phyloP scores from a whole-genome alignment of 64 coral and sea anemone genomes.

The Astreopora myriophthalma region DNA sequence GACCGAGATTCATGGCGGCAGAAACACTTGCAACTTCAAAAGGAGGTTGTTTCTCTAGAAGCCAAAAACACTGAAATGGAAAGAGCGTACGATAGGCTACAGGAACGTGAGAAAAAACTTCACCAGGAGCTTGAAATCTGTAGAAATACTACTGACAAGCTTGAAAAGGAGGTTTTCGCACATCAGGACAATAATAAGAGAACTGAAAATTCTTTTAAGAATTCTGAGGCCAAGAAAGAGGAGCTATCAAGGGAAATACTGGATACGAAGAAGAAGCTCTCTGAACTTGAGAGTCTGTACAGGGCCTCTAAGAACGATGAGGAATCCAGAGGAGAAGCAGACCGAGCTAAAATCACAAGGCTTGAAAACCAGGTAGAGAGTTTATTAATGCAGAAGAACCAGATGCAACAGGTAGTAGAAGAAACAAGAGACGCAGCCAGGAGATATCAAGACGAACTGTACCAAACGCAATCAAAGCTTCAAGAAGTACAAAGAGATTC shows the following conservation, averaged over 20 bases:
- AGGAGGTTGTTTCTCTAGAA: constrained; percentile 69
- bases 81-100: constrained; percentile 49
- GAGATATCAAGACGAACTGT: constrained; percentile 55
- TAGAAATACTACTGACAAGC: constrained; percentile 47
- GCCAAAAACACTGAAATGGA: constrained; percentile 74
- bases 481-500: constrained; percentile 58
- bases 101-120: constrained; percentile 73
- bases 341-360: constrained; percentile 77
- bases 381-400: constrained; percentile 62
- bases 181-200: constrained; percentile 58
- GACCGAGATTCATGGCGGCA: constrained; percentile 64
- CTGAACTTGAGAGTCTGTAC: constrained; percentile 70
- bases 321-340: constrained; percentile 47
- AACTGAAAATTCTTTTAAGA: constrained; percentile 55
- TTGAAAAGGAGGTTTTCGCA: constrained; percentile 62
- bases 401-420: constrained; percentile 63
- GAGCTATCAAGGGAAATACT: constrained; percentile 78
- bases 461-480: constrained; percentile 43
- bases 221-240: constrained; percentile 38
- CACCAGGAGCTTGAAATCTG: constrained; percentile 43
- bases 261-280: constrained; percentile 75
- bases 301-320: constrained; percentile 57
- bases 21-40: constrained; percentile 83
- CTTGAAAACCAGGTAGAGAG: constrained; percentile 87
- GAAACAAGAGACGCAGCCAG: constrained; percentile 44